Base-by-base conservation (phyloP, 1,140 invertebrate species). In the Brachionus rotundiformis region DNA sequence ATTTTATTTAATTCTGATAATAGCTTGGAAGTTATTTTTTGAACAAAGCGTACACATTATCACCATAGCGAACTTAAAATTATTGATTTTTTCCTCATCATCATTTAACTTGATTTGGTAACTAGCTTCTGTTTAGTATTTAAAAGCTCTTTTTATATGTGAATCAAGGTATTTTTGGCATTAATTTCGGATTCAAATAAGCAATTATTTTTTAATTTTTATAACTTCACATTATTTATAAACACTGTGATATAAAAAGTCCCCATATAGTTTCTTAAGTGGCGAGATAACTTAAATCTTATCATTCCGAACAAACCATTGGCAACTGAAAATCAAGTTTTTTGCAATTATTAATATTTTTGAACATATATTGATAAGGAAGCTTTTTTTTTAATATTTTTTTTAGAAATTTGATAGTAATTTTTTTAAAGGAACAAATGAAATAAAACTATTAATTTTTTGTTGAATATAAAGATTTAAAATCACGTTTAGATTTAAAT, bases 21-120 rank as follows among this genome's bases (percentile, higher is more conserved):
- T 68, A 16, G 33, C 29, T 68, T 68, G 63, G 29, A 68, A 68
- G 63, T 68, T 68, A 36, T 68, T 36, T 68, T 19, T 33, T 16
- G 27, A 31, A 13, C 33, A 36, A 7, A 68, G 36, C 63, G 63
- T 68, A 68, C 36, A 68, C 63, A 68, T 68, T 16, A 36, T 68
- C 63, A 68, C 63, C 63, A 68, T 68, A 68, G 63, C 36, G 63
- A 68, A 39, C 29, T 68, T 68, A 13, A 68, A 68, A 68, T 68
- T 68, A 68, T 68, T 36, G 63, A 68, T 68, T 68, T 68, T 68
- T 36, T 68, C 16, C 25, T 63, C 25, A 59, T 2, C 61, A n/a
- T 63, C 25, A 29, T 29, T 29, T 63, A 11, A n/a, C 29, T 63
- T 25, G 61, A 19, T 36, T 68, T 16, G 36, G 63, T 68, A 23